Evolutionary conservation across 1,140 invertebrate genomes (phyloP), one percentile per base, ranked within the genome.

Genomic region (Helicoverpa armigera): DNA sequence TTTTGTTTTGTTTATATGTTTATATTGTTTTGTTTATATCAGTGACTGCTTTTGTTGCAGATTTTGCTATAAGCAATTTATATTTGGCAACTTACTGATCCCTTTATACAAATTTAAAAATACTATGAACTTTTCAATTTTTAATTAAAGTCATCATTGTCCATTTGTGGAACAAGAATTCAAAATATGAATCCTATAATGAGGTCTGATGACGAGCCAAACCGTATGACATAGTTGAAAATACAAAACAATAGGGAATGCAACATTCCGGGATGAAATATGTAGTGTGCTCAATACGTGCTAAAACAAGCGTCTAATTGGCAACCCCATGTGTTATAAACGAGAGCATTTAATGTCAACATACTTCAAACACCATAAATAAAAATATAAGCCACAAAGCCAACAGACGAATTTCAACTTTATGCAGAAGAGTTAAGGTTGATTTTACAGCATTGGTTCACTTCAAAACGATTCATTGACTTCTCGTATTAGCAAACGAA

Each of bases 401-500:
- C 7, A 0, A 9, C 48, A 77, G 2, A 9, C 43, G 13, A 77
- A 50, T 53, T 14, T 65, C 2, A 29, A 31, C 58, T n/a, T 51
- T 23, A 65, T 3, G 1, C 23, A 1, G 11, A 16, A 14, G 0
- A 0, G 35, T 16, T 29, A 12, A 53, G 65, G 60, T 51, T 23
- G n/a, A 65, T 35, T 65, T 77, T 54, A 54, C 18, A 4, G 10
- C 18, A 11, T 2, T 11, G 14, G 1, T 2, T 1, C 31, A 54
- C 10, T 16, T 14, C 13, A 31, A 56, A 80, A 74, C 76, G 58
- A 53, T 18, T 50, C 79, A 69, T 31, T 54, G 65, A 77, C 65
- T 77, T 60, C 11, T n/a, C 35, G 73, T 78, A 83, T 84, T 84
- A 81, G 80, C 48, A 61, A 78, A 61, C 58, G 63, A 82, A 82